A percentile compares a stretch with the other conserved stretches of the same genome.
Conservation (phyloP, 2,888 invertebrate species). For the Drosophila nigricruria region DNA sequence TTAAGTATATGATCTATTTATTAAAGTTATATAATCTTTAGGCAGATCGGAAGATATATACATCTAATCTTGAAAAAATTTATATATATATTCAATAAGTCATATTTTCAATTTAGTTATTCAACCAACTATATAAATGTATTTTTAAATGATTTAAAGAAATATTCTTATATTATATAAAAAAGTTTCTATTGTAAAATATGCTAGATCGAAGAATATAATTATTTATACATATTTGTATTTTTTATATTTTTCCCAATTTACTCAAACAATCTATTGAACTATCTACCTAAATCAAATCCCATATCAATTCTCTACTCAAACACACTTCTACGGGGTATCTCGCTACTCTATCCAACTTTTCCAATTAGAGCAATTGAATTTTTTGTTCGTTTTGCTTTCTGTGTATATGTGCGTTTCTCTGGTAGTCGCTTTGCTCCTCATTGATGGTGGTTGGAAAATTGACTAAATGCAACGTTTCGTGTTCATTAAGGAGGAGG, state of each 20-base stretch:
- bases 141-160: no score
- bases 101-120: no score
- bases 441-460: constrained; percentile 69
- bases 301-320: background rate
- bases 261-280: background rate
- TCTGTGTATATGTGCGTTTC: background rate
- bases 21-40: no score
- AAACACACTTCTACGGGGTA: background rate
- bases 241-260: background rate
- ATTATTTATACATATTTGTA: no score
- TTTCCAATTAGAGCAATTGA: background rate
- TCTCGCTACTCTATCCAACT: background rate
- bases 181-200: no score
- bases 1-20: no score
- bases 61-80: no score
- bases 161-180: no score
- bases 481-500: constrained; percentile 55
- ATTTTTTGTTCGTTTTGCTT: constrained; percentile 7
- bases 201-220: no score
- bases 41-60: no score
- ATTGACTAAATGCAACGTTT: constrained; percentile 78
- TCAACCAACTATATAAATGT: no score
- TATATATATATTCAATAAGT: no score
- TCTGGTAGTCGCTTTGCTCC: constrained; percentile 19
- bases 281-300: background rate